Evolutionary conservation across 2,113 vertebrate genomes (phyloP).

Genomic region (Opisthocomus hoazin): DNA sequence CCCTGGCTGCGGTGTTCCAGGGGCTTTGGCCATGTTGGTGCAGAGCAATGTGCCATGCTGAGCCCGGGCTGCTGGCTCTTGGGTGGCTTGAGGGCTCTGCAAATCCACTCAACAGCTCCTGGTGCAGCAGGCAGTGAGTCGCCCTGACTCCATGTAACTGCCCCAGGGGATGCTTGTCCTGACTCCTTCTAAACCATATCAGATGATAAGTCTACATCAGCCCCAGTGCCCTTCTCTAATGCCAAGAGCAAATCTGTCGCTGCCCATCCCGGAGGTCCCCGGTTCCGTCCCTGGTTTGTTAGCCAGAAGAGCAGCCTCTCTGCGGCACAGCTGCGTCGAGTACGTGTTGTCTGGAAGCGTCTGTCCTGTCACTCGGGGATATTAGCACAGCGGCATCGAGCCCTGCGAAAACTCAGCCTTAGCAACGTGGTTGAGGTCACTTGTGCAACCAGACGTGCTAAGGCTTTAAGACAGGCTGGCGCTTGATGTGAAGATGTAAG

Average conservation of each 20-base stretch:
- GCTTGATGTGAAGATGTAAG: neutral
- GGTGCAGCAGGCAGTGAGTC: neutral
- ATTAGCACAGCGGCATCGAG: neutral
- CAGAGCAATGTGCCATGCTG: neutral
- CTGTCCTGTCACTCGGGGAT: neutral
- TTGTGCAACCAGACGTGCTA: neutral
- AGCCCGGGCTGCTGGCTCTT: neutral
- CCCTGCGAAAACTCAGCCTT: neutral
- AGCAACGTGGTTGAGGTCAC: neutral
- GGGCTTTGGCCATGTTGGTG: neutral
- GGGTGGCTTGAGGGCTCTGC: neutral
- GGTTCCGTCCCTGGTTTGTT: neutral
- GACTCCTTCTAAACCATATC: neutral
- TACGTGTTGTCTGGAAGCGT: neutral
- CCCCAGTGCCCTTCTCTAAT: neutral
- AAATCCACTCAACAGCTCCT: neutral
- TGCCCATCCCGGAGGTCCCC: neutral
- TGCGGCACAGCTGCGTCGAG: accelerated
- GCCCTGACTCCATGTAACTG: neutral
- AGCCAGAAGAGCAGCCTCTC: neutral
- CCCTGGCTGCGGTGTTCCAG: accelerated
- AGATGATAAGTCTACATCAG: neutral
- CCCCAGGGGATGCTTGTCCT: neutral
- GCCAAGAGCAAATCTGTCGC: neutral
- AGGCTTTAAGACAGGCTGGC: neutral